These are phyloP conservation scores for Erebia ligea DNA, from an alignment of 2,888 invertebrate genomes.

Conservation along the genomic window DNA sequence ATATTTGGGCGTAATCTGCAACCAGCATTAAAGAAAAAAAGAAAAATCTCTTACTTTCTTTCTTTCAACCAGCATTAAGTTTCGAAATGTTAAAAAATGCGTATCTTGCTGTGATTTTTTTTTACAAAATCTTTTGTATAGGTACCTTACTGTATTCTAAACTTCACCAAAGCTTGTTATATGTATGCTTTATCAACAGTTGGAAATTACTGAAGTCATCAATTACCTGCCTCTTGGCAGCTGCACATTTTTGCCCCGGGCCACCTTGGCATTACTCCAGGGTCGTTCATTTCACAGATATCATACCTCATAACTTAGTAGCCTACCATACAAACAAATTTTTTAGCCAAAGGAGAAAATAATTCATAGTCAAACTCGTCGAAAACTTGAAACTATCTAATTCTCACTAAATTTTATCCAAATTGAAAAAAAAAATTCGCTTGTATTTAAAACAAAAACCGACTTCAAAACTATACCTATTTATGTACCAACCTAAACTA, in stretches of 20 bases:
- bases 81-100: too few relatives aligned
- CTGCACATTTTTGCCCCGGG: constrained; percentile 25
- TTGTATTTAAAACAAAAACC: too few relatives aligned
- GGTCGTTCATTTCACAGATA: constrained; percentile 22
- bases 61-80: too few relatives aligned
- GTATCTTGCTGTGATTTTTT: neutral
- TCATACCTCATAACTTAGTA: constrained; percentile 25
- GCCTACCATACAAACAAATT: constrained; percentile 5
- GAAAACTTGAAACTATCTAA: too few relatives aligned
- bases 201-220: constrained; percentile 22
- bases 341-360: neutral
- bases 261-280: constrained; percentile 23
- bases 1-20: too few relatives aligned
- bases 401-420: too few relatives aligned
- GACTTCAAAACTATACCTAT: too few relatives aligned
- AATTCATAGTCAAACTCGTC: neutral
- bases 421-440: too few relatives aligned
- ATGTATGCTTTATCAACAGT: constrained; percentile 11
- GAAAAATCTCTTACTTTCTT: too few relatives aligned
- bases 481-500: too few relatives aligned
- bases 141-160: neutral
- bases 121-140: neutral
- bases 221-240: constrained; percentile 27
- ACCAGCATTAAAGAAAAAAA: too few relatives aligned
- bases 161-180: neutral